Percentiles rank a stretch among this genome's conserved stretches.
Evolutionary conservation across 2,797 vertebrate genomes (phyloP).

Genomic region (Lepidocolaptes lacrymiger): DNA sequence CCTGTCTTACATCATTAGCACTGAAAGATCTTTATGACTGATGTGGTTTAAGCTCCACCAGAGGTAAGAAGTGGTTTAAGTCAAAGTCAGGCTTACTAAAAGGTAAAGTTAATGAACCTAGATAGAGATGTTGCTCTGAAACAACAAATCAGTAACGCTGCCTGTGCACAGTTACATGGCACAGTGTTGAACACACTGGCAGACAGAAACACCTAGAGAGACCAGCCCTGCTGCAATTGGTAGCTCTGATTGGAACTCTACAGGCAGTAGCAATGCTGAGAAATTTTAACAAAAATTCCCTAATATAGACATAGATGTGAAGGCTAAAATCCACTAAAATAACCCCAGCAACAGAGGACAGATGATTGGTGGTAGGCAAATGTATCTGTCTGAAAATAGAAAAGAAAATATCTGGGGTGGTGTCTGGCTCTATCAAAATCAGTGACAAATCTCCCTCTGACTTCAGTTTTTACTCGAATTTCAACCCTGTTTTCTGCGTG

Average conservation of each 20-base stretch:
- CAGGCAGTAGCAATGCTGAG: background rate
- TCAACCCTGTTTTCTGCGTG: background rate
- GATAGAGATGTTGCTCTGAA: background rate
- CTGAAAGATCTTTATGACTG: background rate
- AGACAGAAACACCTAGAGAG: background rate
- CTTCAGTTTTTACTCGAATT: background rate
- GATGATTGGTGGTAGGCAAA: background rate
- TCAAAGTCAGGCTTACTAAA: background rate
- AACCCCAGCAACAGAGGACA: rapidly evolving
- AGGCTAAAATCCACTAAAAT: background rate
- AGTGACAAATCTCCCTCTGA: background rate
- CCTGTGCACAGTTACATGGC: background rate
- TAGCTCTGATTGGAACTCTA: background rate
- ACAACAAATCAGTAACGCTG: background rate
- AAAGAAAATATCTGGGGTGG: background rate
- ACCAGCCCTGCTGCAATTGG: background rate
- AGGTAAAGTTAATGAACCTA: background rate
- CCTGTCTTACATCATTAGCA: background rate
- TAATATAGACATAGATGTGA: background rate
- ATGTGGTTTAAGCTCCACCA: background rate
- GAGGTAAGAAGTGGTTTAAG: background rate
- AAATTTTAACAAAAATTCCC: background rate
- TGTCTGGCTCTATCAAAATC: background rate
- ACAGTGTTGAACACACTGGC: background rate
- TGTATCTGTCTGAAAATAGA: slow-evolving; percentile 5